Conservation (phyloP, 1,140 invertebrate genomes). For the Aphaenogaster floridana region DNA sequence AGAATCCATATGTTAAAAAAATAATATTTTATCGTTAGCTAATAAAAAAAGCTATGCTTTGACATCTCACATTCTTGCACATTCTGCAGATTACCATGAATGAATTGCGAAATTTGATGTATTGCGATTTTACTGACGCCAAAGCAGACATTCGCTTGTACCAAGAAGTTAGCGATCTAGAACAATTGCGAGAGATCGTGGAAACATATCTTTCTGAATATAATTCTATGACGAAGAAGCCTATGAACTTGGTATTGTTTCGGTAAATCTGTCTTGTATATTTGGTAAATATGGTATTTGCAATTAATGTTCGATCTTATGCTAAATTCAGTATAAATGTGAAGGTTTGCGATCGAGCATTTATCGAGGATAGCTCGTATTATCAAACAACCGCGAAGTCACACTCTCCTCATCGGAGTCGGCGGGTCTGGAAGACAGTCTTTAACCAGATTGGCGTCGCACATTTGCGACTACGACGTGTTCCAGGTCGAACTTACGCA, state of each 20-base stretch:
- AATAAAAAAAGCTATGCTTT: slow-evolving; percentile 29
- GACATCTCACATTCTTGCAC: not conserved
- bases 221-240: slow-evolving; percentile 98
- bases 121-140: slow-evolving; percentile 98
- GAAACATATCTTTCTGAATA: slow-evolving; percentile 97
- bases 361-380: slow-evolving; percentile 96
- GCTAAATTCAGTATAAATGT: slow-evolving; percentile 11
- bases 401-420: slow-evolving; percentile 95
- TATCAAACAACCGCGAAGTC: slow-evolving; percentile 95
- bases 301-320: not conserved
- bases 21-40: not conserved
- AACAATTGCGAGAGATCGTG: slow-evolving; percentile 93
- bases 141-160: slow-evolving; percentile 96
- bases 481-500: slow-evolving; percentile 97
- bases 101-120: slow-evolving; percentile 95
- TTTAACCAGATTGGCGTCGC: slow-evolving; percentile 94
- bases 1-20: not conserved
- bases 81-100: slow-evolving; percentile 89
- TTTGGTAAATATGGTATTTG: not conserved
- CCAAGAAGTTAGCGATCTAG: slow-evolving; percentile 95
- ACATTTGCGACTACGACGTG: slow-evolving; percentile 97
- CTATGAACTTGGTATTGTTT: slow-evolving; percentile 98
- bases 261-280: slow-evolving; percentile 87
- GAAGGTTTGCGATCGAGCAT: slow-evolving; percentile 97
- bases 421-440: slow-evolving; percentile 97